Evolutionary conservation across 2,797 vertebrate genomes (phyloP), one percentile per base, ranked within the genome.

Genomic region (Bufotes viridis): DNA sequence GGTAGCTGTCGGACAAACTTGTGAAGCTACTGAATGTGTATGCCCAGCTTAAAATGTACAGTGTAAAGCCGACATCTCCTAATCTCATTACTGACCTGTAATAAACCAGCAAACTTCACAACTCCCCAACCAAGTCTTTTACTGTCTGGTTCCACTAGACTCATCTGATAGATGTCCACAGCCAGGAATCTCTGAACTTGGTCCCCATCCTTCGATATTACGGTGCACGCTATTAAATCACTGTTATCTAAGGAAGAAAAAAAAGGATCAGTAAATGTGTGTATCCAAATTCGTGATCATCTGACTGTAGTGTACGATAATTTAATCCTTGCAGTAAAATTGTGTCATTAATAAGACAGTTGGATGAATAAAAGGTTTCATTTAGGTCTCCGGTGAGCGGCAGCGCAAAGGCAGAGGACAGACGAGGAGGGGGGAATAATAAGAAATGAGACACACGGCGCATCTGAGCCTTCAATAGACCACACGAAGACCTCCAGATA

Each of bases 101-200:
- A 94, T 82, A 99, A 96, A 51, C 98, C 98, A 0, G 98, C 98
- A 85, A 99, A 99, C 90, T 99, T 99, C 86, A 99, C 98, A 0
- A 99, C 97, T 15, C 98, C 98, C 98, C 98, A 99, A 70, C 98
- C 98, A 0, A 99, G 96, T 20, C 98, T 96, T 91, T 97, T 98
- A 90, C 96, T 93, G 63, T 99, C 98, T 0, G 98, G 98, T 88
- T 99, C 98, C 70, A 99, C 98, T 89, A 99, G 93, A 91, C 98
- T 99, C 98, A 99, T 99, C 93, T 99, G 98, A 93, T 99, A 99
- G 78, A 99, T 96, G 57, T 99, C 98, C 0, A 99, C 98, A 9
- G 98, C 97, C 78, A 99, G 95, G 92, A 99, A 99, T 69, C 98
- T 95, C 93, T 99, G 98, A 82, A 97, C 97, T 92, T 98, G 97